phyloP scores from a whole-genome alignment of 2,797 vertebrate genomes.

The Phrynocephalus vlangalii region DNA sequence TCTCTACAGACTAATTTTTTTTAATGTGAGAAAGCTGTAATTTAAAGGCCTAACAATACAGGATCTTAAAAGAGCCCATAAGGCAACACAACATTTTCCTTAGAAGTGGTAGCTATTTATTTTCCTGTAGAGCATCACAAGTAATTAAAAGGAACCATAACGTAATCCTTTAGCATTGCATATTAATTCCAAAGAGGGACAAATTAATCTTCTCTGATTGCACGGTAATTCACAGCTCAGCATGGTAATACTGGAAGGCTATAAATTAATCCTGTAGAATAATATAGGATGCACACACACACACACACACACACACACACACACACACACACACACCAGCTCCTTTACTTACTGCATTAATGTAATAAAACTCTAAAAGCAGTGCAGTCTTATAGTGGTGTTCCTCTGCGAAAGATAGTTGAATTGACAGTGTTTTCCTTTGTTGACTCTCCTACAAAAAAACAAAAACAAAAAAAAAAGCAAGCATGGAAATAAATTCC shows the following conservation, averaged over 20 bases:
- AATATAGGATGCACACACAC: neutral
- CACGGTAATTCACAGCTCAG: slow-evolving; percentile 28
- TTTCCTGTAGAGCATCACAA: slow-evolving; percentile 44
- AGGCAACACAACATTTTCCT: slow-evolving; percentile 49
- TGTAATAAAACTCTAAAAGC: slow-evolving; percentile 36
- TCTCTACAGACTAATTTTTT: neutral
- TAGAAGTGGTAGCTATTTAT: slow-evolving; percentile 44
- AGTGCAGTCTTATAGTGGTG: neutral
- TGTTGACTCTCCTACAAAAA: neutral
- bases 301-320: too few relatives aligned
- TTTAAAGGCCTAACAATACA: slow-evolving; percentile 2
- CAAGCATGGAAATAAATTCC: neutral
- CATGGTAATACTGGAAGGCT: slow-evolving; percentile 43
- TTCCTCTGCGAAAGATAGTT: slow-evolving; percentile 51
- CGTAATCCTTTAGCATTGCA: slow-evolving; percentile 49
- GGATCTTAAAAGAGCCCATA: slow-evolving; percentile 26
- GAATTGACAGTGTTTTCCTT: slow-evolving; percentile 40
- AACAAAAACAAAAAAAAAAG: neutral
- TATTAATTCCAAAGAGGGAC: slow-evolving; percentile 51
- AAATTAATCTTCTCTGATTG: slow-evolving; percentile 54
- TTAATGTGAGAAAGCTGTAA: neutral
- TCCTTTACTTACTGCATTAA: slow-evolving; percentile 38
- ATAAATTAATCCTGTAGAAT: slow-evolving; percentile 39
- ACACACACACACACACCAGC: too few relatives aligned
- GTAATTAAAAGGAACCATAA: slow-evolving; percentile 57